A percentile compares a stretch with the other conserved stretches of the same genome.
These are phyloP conservation scores for Bubalus kerabau DNA, from an alignment of 2,113 vertebrate species.

Conservation along the genomic window DNA sequence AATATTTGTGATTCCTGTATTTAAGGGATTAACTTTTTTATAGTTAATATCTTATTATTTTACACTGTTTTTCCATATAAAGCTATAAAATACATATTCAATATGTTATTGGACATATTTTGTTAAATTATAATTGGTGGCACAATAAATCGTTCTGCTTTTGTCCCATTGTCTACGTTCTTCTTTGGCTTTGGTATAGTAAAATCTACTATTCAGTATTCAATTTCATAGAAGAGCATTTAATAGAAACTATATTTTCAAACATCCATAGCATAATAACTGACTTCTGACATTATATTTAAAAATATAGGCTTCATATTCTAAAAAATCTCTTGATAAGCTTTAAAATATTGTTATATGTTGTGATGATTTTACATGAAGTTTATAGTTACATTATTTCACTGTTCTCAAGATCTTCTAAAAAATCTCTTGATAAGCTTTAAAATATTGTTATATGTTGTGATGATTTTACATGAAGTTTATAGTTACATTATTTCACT, in stretches of 20 bases:
- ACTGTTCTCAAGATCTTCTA: background rate
- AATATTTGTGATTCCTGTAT: background rate
- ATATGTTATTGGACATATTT: background rate
- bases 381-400: background rate
- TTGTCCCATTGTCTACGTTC: background rate
- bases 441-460: background rate
- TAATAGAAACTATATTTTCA: slow-evolving; percentile 16
- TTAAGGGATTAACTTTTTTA: background rate
- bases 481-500: background rate
- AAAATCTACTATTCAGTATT: background rate
- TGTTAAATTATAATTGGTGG: background rate
- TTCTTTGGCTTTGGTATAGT: background rate
- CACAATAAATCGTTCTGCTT: slow-evolving; percentile 3
- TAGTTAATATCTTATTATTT: background rate
- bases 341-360: slow-evolving; percentile 5
- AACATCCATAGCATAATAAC: background rate
- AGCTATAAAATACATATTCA: background rate
- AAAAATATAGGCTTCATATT: background rate
- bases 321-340: background rate
- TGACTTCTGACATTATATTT: slow-evolving; percentile 4
- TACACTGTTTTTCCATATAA: background rate
- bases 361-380: background rate
- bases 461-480: background rate
- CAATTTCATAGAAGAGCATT: background rate
- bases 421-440: background rate